A percentile compares a stretch with the other conserved stretches of the same genome.
Evolutionary conservation across 2,888 invertebrate genomes (phyloP).

Genomic region (Euzophera pinguis): DNA sequence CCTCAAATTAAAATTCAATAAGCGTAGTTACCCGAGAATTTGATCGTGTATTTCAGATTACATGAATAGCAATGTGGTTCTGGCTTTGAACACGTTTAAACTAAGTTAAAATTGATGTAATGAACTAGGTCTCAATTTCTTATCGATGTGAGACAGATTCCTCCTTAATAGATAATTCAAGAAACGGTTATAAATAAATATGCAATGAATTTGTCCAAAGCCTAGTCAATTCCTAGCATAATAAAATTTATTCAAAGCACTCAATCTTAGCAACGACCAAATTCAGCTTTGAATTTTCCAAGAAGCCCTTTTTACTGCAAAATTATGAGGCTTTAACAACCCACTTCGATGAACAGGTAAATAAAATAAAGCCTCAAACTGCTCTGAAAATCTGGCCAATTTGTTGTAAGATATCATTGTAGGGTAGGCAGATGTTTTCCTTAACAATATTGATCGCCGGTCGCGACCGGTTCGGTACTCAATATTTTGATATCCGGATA

Average conservation of each 20-base stretch:
- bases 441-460: slow-evolving; percentile 10
- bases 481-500: slow-evolving; percentile 3
- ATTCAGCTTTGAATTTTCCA: background rate
- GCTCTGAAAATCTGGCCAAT: slow-evolving; percentile 3
- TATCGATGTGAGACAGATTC: too few relatives aligned
- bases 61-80: too few relatives aligned
- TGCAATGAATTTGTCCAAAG: too few relatives aligned
- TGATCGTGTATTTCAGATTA: background rate
- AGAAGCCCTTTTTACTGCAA: background rate
- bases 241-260: background rate
- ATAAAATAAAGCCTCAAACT: background rate
- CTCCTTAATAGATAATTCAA: too few relatives aligned
- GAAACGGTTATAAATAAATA: too few relatives aligned
- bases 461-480: background rate
- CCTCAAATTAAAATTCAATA: slow-evolving; percentile 7
- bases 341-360: background rate
- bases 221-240: too few relatives aligned
- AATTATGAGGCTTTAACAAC: background rate
- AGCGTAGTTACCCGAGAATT: background rate
- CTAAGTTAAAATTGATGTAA: too few relatives aligned
- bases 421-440: slow-evolving; percentile 3
- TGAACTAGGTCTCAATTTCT: too few relatives aligned
- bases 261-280: background rate
- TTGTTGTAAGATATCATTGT: background rate
- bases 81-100: too few relatives aligned